These are phyloP conservation scores for Fratercula arctica DNA, from an alignment of 2,797 vertebrate genomes.

Conservation along the genomic window DNA sequence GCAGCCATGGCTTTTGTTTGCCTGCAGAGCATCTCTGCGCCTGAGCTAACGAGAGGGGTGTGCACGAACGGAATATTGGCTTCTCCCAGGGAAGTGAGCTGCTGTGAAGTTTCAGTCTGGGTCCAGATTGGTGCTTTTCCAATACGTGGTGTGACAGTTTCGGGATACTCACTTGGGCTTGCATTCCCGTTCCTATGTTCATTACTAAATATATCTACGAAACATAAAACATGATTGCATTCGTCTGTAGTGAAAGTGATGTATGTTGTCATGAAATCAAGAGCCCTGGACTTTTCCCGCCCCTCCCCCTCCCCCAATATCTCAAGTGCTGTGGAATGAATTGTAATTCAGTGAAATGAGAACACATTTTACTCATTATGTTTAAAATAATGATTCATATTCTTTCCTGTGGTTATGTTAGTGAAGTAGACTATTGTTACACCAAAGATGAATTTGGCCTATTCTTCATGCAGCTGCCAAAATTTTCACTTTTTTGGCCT, in stretches of 20 bases:
- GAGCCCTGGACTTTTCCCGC: neutral
- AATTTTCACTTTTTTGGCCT: conserved; percentile 5
- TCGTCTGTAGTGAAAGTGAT: neutral
- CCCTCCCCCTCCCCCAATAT: rapidly evolving
- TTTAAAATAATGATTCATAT: neutral
- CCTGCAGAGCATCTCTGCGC: neutral
- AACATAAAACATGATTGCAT: neutral
- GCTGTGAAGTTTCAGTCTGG: neutral
- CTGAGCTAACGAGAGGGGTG: rapidly evolving
- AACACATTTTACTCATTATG: neutral
- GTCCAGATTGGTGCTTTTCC: neutral
- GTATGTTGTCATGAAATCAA: neutral
- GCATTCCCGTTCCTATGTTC: neutral
- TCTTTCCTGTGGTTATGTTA: neutral
- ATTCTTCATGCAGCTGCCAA: neutral
- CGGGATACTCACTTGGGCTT: neutral
- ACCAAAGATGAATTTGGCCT: neutral
- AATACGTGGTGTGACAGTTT: neutral
- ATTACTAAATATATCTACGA: neutral
- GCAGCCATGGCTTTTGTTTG: neutral
- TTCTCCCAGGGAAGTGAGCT: neutral
- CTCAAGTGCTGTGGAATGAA: neutral
- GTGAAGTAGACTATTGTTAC: neutral
- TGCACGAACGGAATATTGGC: neutral
- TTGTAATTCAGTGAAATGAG: neutral